These are phyloP conservation scores for Erinaceus europaeus DNA, from an alignment of 2,113 vertebrate genomes.

Conservation along the genomic window DNA sequence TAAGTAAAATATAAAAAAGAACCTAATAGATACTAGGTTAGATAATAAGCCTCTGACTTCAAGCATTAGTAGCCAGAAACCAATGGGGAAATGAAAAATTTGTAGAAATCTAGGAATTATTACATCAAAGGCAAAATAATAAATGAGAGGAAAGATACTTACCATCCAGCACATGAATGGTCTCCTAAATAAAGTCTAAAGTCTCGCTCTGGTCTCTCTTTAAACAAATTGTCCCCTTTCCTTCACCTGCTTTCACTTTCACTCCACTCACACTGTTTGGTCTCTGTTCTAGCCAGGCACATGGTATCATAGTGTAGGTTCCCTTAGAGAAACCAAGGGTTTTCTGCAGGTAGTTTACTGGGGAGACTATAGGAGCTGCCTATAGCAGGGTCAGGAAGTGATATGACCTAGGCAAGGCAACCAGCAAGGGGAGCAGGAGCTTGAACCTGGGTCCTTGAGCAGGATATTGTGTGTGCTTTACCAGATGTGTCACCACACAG, in stretches of 20 bases:
- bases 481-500: too few species aligned
- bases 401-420: not conserved
- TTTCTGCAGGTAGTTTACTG: not conserved
- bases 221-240: not conserved
- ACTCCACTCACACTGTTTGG: not conserved
- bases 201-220: not conserved
- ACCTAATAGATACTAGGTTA: too few species aligned
- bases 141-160: conserved; percentile 34
- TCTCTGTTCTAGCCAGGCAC: not conserved
- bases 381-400: not conserved
- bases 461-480: too few species aligned
- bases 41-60: conserved; percentile 8
- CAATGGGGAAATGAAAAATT: not conserved
- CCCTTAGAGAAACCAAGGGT: not conserved
- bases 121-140: conserved; percentile 26
- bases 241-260: not conserved
- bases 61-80: conserved; percentile 32
- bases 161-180: not conserved
- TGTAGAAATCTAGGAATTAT: conserved; percentile 38
- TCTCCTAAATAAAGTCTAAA: conserved; percentile 22
- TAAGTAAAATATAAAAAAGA: too few species aligned
- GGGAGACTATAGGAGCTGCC: not conserved
- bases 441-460: too few species aligned
- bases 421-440: not conserved
- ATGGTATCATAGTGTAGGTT: not conserved